Evolutionary conservation across 30 jellyfish, hydroid and myxozoan species (phyloP), one percentile per base, ranked within the genome.

Genomic region (Aurelia sp.): DNA sequence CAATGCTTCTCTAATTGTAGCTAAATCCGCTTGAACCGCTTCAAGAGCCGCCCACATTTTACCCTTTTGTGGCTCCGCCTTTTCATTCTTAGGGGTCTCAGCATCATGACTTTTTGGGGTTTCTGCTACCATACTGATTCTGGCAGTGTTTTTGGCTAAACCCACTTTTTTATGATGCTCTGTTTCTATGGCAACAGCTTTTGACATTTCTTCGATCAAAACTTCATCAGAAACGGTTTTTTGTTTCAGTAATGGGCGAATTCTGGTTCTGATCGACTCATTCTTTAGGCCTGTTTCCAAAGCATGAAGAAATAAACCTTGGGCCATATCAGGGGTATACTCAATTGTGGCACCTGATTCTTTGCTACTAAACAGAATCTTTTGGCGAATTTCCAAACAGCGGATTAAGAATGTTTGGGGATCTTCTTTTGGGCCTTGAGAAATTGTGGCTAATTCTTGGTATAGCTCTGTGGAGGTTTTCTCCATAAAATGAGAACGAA

Each of bases 261-360:
- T 22, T 68, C 2, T 65, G 8, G 76, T 65, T 24, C 61, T 68
- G 5, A 68, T 68, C 4, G 80, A 68, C 4, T 68, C 80, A 68
- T 68, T 30, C 22, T 68, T 68, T 68, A 68, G 58, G 18, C 73
- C 73, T 52, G 86, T 75, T 75, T 75, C 86, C 58, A 75, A 75
- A 50, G 86, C 86, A 75, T 75, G 86, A 53, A 75, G 86, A 57
- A 75, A 55, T 55, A 75, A 53, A 12, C 86, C 60, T 53, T 75
- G 73, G 60, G 86, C 86, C 86, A 75, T 75, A 52, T 75, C 86
- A 51, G 60, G 86, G 47, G 86, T 75, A 27, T 75, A 75, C 59
- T 75, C 74, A 20, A 50, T 75, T 75, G 86, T 75, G 58, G 74
- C 74, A 52, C 86, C 86, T 60, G 86, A 53, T 75, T 51, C 86